Percentiles rank a stretch among this genome's conserved stretches.
These are phyloP conservation scores for Neolamprologus toae DNA, from an alignment of 2,113 vertebrate genomes.

Conservation along the genomic window DNA sequence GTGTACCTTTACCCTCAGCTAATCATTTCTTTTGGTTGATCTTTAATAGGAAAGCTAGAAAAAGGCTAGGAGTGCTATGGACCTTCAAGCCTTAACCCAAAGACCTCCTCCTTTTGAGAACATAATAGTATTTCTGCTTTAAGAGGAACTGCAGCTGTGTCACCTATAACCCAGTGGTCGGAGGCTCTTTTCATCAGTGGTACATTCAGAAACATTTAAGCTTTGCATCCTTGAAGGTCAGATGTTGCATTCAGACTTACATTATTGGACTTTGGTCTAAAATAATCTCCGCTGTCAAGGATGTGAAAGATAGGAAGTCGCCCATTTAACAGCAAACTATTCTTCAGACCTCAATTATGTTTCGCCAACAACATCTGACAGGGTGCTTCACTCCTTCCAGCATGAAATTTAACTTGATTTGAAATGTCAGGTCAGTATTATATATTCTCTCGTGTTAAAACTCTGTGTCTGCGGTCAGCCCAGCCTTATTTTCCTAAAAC, in stretches of 20 bases:
- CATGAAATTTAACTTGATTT: not conserved
- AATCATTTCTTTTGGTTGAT: conserved; percentile 10
- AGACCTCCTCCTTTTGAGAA: not conserved
- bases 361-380: not conserved
- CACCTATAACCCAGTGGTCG: conserved; percentile 8
- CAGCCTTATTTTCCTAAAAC: not conserved
- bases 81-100: conserved; percentile 14
- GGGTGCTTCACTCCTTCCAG: not conserved
- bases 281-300: not conserved
- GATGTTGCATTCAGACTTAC: conserved; percentile 20
- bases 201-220: conserved; percentile 13
- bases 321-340: conserved; percentile 25
- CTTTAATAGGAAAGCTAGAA: conserved; percentile 3
- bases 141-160: not conserved
- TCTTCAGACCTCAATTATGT: not conserved
- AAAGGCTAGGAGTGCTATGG: not conserved
- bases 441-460: not conserved
- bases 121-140: not conserved
- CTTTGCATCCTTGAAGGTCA: conserved; percentile 19
- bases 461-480: not conserved
- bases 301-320: conserved; percentile 13
- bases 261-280: not conserved
- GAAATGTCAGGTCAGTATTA: not conserved
- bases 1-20: not conserved
- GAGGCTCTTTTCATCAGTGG: conserved; percentile 11